phyloP scores from a whole-genome alignment of 2,113 vertebrate genomes.

The Gallinago jamesoni region DNA sequence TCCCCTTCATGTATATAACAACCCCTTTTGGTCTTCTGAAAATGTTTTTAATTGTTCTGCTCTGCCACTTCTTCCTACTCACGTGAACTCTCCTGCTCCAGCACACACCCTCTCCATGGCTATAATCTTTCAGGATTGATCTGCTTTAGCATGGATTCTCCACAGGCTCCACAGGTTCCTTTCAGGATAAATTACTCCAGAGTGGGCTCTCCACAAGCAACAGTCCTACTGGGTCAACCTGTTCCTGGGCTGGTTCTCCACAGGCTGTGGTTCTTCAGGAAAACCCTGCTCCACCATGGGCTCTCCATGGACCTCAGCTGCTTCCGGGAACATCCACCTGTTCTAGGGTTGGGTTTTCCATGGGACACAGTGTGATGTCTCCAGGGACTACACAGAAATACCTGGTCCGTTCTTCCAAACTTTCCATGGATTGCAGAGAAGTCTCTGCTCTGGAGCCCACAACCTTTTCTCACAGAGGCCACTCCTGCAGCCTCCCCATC shows the following conservation, averaged over 20 bases:
- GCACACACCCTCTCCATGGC: too few species aligned
- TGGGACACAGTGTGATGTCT: too few species aligned
- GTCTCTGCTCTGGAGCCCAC: not conserved
- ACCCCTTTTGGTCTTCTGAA: too few species aligned
- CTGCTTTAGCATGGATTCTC: not conserved
- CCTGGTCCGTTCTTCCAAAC: not conserved
- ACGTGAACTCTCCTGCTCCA: too few species aligned
- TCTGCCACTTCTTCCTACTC: too few species aligned
- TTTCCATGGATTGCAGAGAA: not conserved
- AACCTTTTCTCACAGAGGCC: not conserved
- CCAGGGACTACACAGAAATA: not conserved
- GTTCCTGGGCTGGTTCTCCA: too few species aligned
- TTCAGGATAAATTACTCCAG: not conserved
- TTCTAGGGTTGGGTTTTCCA: not conserved
- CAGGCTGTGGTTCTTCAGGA: too few species aligned
- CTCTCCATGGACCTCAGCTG: not conserved
- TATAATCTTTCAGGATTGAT: too few species aligned
- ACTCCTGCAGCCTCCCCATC: not conserved
- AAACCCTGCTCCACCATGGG: not conserved
- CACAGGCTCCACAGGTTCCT: not conserved
- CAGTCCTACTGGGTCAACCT: not conserved
- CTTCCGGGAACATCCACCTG: not conserved
- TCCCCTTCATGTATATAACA: too few species aligned
- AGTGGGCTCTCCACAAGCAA: not conserved
- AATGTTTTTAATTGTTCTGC: too few species aligned